These are phyloP conservation scores for Scomberomorus guttatus DNA, from an alignment of 2,797 vertebrate genomes.

Conservation along the genomic window DNA sequence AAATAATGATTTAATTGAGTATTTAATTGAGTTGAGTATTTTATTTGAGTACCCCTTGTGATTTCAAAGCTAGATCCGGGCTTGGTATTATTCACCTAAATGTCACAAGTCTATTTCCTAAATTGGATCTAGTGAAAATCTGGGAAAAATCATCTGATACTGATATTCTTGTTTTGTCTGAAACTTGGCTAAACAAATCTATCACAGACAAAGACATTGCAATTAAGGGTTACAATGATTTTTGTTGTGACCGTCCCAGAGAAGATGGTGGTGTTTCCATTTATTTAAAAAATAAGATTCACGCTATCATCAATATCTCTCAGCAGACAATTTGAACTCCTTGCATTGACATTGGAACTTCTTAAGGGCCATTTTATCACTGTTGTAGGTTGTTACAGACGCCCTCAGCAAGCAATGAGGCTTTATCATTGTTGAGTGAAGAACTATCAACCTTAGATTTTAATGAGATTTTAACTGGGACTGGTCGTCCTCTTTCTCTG, in stretches of 20 bases:
- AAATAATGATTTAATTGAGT: too few relatives aligned
- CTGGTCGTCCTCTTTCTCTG: background rate
- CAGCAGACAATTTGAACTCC: background rate
- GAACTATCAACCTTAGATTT: background rate
- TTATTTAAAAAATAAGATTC: background rate
- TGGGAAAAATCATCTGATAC: background rate
- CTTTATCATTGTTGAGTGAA: background rate
- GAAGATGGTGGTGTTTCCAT: background rate
- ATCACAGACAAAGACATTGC: background rate
- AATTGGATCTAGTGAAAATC: constrained; percentile 3
- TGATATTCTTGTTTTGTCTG: constrained; percentile 2
- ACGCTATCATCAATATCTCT: background rate
- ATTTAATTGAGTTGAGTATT: too few relatives aligned
- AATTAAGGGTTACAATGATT: background rate
- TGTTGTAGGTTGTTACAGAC: background rate
- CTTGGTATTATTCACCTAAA: constrained; percentile 4
- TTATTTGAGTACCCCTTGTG: background rate
- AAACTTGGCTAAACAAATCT: background rate
- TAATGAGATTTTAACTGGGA: background rate
- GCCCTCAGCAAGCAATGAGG: background rate
- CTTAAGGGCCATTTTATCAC: background rate
- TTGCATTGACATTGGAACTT: background rate
- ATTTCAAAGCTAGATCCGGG: background rate
- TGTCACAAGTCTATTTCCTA: background rate
- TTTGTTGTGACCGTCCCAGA: background rate